Evolutionary conservation across 2,888 invertebrate species (phyloP), one percentile per base, ranked within the genome.

Genomic region (Spatulosminthurus flaviceps): DNA sequence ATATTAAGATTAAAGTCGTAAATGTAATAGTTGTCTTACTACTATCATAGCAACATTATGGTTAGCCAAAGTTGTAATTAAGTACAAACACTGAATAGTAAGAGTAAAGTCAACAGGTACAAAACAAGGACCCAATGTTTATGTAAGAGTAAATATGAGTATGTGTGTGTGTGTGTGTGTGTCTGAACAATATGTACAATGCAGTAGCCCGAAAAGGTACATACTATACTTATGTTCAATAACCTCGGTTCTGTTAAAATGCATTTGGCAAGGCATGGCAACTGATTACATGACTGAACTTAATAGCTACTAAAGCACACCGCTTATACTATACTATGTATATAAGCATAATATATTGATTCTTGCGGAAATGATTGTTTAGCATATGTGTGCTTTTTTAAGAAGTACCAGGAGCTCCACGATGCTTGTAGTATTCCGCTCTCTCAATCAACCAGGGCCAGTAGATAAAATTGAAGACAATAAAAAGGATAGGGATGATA

Each of bases 371-470:
- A 64, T 22, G 64, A 21, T 64, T 64, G 11, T 64, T 64, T 64
- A 4, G 1, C 4, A 9, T 21, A 24, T 2, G 24, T 22, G 11
- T 21, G 22, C n/a, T 64, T 64, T n/a, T n/a, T 64, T 16, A 81
- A 51, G 81, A 79, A 51, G 80, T 81, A 24, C 83, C 81, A 7
- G 81, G 83, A 7, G 82, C 80, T 1, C 16, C 78, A 19, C 80
- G 73, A 24, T 81, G 79, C 66, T 82, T 66, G 60, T 83, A 82
- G 67, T 85, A 84, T 41, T 83, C 80, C 2, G 85, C 83, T 71
- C 80, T 79, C 43, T 81, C 80, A 24, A 85, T 81, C 9, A 85
- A 77, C 85, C 85, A 85, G 0, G 85, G 85, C 85, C 85, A 85
- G 64, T 85, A 85, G 28, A 85, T 83, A 67, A 84, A 84, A 75